Conservation (phyloP, 1,140 invertebrate species). For the Drosophila seguyi region DNA sequence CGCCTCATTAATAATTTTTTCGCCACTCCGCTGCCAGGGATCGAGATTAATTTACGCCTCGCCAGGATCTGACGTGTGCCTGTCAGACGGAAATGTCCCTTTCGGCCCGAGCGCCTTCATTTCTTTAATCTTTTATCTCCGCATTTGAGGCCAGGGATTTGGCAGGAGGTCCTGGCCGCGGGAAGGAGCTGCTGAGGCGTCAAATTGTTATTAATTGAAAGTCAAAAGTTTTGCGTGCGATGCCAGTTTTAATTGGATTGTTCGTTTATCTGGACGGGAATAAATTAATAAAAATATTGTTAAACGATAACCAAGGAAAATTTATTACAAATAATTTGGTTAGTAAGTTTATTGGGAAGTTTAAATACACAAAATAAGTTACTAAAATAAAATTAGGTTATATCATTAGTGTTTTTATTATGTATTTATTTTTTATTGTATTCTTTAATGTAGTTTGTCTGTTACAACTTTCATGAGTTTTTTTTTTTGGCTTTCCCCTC, state of each 20-base stretch:
- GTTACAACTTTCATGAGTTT: neutral
- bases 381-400: neutral
- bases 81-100: conserved; percentile 66
- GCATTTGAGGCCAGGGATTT: conserved; percentile 31
- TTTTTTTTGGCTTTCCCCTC: neutral
- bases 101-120: conserved; percentile 31
- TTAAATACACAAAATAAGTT: too few species aligned
- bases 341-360: neutral
- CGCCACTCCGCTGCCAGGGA: conserved; percentile 37
- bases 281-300: conserved; percentile 30
- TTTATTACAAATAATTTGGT: conserved; percentile 14
- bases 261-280: conserved; percentile 24
- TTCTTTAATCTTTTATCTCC: conserved; percentile 62
- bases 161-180: conserved; percentile 3
- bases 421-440: neutral
- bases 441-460: neutral
- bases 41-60: conserved; percentile 77
- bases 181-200: conserved; percentile 56
- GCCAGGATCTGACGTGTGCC: conserved; percentile 72
- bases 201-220: conserved; percentile 85
- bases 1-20: conserved; percentile 80
- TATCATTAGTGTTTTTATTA: neutral
- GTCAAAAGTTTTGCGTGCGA: conserved; percentile 60
- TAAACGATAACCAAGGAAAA: neutral
- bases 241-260: conserved; percentile 75